phyloP scores from a whole-genome alignment of 2,113 vertebrate species.

The Rafetus swinhoei region DNA sequence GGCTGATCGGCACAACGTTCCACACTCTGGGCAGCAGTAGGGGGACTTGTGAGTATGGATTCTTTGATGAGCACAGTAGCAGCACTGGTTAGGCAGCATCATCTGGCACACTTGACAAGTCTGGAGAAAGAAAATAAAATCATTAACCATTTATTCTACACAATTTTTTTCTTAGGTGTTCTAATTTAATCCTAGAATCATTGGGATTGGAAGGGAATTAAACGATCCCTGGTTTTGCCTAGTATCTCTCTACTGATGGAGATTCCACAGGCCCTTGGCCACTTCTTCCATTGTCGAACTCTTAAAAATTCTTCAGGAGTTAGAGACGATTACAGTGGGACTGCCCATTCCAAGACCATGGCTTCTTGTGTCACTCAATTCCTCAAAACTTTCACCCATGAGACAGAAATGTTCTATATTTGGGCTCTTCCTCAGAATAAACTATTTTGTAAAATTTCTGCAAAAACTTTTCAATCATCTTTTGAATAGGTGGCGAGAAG shows the following conservation, averaged over 20 bases:
- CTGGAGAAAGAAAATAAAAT: slow-evolving; percentile 73
- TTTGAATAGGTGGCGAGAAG: background rate
- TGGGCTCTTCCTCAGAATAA: background rate
- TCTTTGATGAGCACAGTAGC: slow-evolving; percentile 91
- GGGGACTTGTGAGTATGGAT: slow-evolving; percentile 94
- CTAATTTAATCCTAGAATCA: background rate
- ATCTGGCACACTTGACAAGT: slow-evolving; percentile 93
- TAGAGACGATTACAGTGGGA: background rate
- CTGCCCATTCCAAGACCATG: background rate
- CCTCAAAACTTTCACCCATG: background rate
- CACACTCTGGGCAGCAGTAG: slow-evolving; percentile 95
- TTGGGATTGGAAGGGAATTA: background rate
- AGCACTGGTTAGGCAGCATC: slow-evolving; percentile 96
- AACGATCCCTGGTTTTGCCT: background rate
- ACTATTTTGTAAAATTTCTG: background rate
- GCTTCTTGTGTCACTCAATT: background rate
- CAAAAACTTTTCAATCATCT: background rate
- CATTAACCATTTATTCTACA: background rate
- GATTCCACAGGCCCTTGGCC: background rate
- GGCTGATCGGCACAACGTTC: slow-evolving; percentile 87
- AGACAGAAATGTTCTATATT: background rate
- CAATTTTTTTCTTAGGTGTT: rapidly evolving
- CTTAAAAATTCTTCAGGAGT: background rate
- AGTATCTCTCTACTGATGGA: background rate
- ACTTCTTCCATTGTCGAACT: background rate